These are phyloP conservation scores for Lasiurus borealis DNA, from an alignment of 2,113 vertebrate genomes.

Conservation along the genomic window DNA sequence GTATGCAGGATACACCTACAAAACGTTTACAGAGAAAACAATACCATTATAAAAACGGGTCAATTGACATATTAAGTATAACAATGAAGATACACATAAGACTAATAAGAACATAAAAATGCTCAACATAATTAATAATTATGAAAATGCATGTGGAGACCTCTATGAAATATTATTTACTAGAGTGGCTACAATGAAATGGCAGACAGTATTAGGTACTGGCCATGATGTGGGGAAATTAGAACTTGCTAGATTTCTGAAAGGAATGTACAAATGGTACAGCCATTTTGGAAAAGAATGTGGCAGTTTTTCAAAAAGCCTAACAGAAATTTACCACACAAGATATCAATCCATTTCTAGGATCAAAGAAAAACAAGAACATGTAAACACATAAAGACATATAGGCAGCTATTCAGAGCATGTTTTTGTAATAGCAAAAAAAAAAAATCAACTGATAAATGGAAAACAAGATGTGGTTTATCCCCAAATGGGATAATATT, in stretches of 20 bases:
- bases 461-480: neutral
- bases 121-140: neutral
- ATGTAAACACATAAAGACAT: neutral
- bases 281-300: neutral
- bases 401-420: neutral
- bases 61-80: neutral
- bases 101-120: neutral
- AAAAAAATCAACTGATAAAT: neutral
- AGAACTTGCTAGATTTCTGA: neutral
- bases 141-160: neutral
- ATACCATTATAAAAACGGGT: neutral
- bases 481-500: neutral
- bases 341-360: neutral
- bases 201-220: neutral
- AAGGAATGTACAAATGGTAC: neutral
- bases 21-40: neutral
- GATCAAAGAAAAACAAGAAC: neutral
- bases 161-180: neutral
- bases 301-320: neutral
- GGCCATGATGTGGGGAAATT: neutral
- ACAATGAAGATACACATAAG: neutral
- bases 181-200: neutral
- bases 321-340: neutral
- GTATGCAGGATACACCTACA: neutral
- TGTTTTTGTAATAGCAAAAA: neutral